These are phyloP conservation scores for Lepilemur ruficaudatus DNA, from an alignment of 2,797 vertebrate genomes.

Conservation along the genomic window DNA sequence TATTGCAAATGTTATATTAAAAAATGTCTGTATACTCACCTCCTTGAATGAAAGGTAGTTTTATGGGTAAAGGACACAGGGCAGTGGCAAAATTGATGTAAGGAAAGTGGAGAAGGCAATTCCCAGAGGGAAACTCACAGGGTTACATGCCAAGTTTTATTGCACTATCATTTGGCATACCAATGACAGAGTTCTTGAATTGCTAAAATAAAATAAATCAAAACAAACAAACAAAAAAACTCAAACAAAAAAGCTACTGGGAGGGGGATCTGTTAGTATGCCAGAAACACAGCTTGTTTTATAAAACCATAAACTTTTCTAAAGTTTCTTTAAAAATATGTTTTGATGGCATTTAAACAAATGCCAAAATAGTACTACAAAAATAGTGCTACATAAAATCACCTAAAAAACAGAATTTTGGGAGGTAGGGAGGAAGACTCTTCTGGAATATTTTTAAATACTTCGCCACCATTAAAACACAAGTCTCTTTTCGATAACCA, in stretches of 20 bases:
- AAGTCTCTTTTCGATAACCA: background rate
- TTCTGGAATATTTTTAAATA: background rate
- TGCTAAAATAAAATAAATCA: background rate
- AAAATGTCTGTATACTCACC: slow-evolving; percentile 38
- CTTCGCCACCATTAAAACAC: background rate
- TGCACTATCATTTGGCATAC: background rate
- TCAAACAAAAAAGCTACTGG: background rate
- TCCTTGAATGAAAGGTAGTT: slow-evolving; percentile 26
- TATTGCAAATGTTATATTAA: background rate
- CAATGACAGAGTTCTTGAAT: background rate
- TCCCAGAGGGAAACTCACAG: background rate
- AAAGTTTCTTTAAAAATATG: background rate
- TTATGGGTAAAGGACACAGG: background rate
- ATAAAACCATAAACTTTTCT: background rate
- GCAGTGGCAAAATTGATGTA: background rate
- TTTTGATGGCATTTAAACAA: background rate
- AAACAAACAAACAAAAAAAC: background rate
- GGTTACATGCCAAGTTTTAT: background rate
- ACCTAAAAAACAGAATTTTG: background rate
- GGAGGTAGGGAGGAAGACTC: background rate
- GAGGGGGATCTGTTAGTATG: background rate
- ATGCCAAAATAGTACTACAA: background rate
- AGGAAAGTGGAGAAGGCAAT: background rate
- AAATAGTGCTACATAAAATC: background rate
- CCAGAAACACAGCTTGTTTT: background rate